Evolutionary conservation across 2,797 vertebrate species (phyloP), one percentile per base, ranked within the genome.

Genomic region (Synaphobranchus kaupii): DNA sequence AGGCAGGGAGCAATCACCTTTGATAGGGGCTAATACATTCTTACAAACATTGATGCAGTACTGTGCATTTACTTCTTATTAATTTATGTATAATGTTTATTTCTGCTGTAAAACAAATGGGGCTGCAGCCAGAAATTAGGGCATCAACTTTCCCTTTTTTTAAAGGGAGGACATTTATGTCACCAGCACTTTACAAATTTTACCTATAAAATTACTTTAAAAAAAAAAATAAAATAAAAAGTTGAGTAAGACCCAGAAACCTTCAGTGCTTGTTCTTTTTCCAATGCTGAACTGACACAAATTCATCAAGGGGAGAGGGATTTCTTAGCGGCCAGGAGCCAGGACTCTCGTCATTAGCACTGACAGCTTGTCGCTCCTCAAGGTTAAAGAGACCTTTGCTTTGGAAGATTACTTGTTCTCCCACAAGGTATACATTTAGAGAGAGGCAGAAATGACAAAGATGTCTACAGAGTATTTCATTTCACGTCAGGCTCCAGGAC

Each of bases 261-360:
- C 44, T 82, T 80, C 7, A 20, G 83, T 66, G 80, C 80, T 20
- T 78, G 83, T n/a, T 44, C 56, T 56, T 84, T 39, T 84, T 66
- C 66, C 56, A 63, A 4, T 8, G 52, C 88, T 89, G 90, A 87
- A 91, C 83, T 80, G 85, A 87, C 48, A 63, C 44, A 88, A 68
- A 85, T 91, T 85, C 89, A 91, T 91, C 89, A 89, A 71, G 63
- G 44, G 39, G 84, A 76, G 9, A 86, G 86, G 85, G 90, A 84
- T 90, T 88, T 91, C 89, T 88, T 83, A 89, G 78, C 84, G 44
- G 71, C 78, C 81, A 71, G 81, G 52, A 87, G 52, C 83, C 68
- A 2, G 1, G 56, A 84, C 87, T 88, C 31, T 84, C 88, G 81
- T 48, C 63, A 88, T 86, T 86, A 22, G 34, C 81, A 78, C 39